phyloP scores from a whole-genome alignment of 2,797 vertebrate genomes.

The Eremophila alpestris region DNA sequence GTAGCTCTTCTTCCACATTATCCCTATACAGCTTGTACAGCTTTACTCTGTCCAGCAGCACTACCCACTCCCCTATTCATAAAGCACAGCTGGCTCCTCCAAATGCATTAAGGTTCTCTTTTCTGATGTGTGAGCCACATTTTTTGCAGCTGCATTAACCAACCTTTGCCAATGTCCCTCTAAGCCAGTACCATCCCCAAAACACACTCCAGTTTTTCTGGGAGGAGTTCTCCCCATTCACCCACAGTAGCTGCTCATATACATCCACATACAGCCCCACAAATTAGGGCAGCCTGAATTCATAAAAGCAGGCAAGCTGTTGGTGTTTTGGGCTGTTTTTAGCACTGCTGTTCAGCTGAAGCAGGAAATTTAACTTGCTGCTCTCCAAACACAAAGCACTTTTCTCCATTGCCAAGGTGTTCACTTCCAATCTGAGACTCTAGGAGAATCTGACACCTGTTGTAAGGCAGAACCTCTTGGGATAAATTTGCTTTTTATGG shows the following conservation, averaged over 20 bases:
- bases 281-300: conserved; percentile 10
- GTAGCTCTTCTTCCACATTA: neutral
- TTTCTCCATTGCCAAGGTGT: neutral
- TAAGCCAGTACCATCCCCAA: neutral
- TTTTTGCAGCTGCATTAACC: neutral
- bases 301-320: neutral
- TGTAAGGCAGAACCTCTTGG: neutral
- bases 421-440: neutral
- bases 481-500: neutral
- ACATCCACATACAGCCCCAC: neutral
- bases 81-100: neutral
- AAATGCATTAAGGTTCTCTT: neutral
- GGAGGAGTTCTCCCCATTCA: neutral
- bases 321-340: neutral
- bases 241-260: neutral
- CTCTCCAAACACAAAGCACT: neutral
- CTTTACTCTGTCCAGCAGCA: neutral
- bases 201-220: neutral
- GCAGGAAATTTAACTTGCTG: neutral
- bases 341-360: conserved; percentile 3
- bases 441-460: neutral
- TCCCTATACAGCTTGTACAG: neutral
- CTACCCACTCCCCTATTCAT: neutral
- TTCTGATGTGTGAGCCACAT: neutral
- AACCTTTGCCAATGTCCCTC: neutral